Conservation (phyloP, 2,888 invertebrate species). For the Sphecodes monilicornis region DNA sequence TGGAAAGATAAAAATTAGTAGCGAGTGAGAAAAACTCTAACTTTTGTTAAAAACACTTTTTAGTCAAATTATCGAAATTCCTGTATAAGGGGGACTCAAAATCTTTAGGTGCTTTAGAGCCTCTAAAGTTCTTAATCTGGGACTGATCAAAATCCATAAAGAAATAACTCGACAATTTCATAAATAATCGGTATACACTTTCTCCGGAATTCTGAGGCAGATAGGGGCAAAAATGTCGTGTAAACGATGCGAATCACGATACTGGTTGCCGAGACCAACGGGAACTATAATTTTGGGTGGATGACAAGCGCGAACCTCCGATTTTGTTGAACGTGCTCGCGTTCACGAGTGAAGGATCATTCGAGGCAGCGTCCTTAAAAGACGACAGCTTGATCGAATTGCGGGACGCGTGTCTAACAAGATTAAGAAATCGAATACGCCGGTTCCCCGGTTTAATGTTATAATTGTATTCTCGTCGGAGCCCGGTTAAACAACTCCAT, state of each 20-base stretch:
- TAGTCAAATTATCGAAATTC: no score
- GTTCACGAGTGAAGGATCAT: conserved; percentile 41
- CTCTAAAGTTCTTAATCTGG: no score
- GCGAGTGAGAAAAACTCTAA: no score
- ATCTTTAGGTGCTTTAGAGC: no score
- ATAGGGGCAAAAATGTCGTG: neutral
- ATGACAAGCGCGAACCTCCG: conserved; percentile 48
- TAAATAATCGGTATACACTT: neutral
- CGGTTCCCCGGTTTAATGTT: conserved; percentile 25
- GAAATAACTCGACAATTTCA: neutral
- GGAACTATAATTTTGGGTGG: conserved; percentile 49
- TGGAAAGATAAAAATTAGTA: no score
- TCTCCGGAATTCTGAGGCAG: neutral
- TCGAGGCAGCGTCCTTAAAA: conserved; percentile 37
- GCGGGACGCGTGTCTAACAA: conserved; percentile 59
- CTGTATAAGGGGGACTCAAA: no score
- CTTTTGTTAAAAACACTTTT: no score
- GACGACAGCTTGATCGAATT: conserved; percentile 61
- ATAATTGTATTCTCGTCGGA: conserved; percentile 54
- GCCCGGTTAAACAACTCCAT: conserved; percentile 53
- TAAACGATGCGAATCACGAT: conserved; percentile 57
- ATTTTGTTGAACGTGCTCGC: conserved; percentile 54
- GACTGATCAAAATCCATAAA: neutral
- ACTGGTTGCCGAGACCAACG: conserved; percentile 3
- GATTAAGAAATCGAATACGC: conserved; percentile 60